Percentiles rank a stretch among this genome's conserved stretches.
Evolutionary conservation across 2,888 invertebrate species (phyloP).

Genomic region (Pardosa pseudoannulata): DNA sequence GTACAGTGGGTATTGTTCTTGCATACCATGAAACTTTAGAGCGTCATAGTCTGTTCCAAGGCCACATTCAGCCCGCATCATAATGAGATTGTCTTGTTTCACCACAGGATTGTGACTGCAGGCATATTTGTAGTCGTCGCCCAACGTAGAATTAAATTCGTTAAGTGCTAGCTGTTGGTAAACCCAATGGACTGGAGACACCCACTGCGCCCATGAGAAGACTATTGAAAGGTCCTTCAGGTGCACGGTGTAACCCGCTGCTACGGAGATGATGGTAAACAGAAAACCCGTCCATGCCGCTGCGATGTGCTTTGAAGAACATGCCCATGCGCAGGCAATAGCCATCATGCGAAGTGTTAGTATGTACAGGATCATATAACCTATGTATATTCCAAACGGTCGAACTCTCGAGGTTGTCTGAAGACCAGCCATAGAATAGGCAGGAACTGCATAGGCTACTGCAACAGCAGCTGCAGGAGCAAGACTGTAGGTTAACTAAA

Average conservation of each 20-base stretch:
- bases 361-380: conserved; percentile 77
- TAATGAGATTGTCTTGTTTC: conserved; percentile 87
- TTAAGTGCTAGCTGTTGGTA: conserved; percentile 81
- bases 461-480: conserved; percentile 88
- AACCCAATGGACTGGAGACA: conserved; percentile 86
- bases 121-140: conserved; percentile 74
- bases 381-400: conserved; percentile 75
- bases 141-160: conserved; percentile 73
- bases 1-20: conserved; percentile 47
- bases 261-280: conserved; percentile 80
- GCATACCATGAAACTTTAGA: conserved; percentile 39
- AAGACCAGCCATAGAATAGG: conserved; percentile 79
- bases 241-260: conserved; percentile 84
- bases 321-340: conserved; percentile 83
- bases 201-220: conserved; percentile 81
- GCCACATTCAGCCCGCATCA: conserved; percentile 75
- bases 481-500: conserved; percentile 87
- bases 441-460: conserved; percentile 90
- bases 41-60: conserved; percentile 53
- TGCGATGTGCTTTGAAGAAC: conserved; percentile 82
- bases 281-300: conserved; percentile 82
- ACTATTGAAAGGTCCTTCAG: conserved; percentile 83
- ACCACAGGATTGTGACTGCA: conserved; percentile 83
- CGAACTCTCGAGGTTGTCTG: conserved; percentile 74
- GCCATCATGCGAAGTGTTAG: conserved; percentile 76